These are phyloP conservation scores for Phlogophora meticulosa DNA, from an alignment of 2,888 invertebrate genomes.

Conservation along the genomic window DNA sequence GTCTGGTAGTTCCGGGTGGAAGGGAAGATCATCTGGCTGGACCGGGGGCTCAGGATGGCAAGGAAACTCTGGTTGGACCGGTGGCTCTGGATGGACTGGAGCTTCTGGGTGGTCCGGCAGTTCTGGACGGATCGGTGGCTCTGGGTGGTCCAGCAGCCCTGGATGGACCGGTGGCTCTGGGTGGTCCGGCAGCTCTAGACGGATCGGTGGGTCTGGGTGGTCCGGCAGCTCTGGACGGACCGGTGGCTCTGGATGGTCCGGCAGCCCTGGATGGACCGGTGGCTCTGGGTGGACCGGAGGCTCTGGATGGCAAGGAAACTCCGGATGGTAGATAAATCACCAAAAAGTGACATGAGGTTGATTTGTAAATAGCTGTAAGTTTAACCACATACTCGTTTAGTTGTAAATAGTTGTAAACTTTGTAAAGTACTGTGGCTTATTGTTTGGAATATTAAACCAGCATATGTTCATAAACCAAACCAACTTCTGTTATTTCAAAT, in stretches of 20 bases:
- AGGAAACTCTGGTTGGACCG: conserved; percentile 28
- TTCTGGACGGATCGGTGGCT: conserved; percentile 21
- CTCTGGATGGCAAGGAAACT: conserved; percentile 27
- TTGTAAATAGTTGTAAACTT: conserved; percentile 9
- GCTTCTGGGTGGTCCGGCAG: conserved; percentile 7
- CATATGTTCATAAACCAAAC: conserved; percentile 18
- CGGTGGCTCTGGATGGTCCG: conserved; percentile 15
- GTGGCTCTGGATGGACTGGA: conserved; percentile 34
- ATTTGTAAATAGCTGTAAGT: not conserved
- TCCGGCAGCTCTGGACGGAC: conserved; percentile 17
- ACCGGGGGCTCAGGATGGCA: conserved; percentile 12
- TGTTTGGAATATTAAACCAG: conserved; percentile 24
- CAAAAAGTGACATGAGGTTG: not conserved
- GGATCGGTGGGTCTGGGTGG: conserved; percentile 22
- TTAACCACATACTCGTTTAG: not conserved
- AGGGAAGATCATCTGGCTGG: conserved; percentile 12
- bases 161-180: conserved; percentile 17
- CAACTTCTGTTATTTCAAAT: conserved; percentile 2
- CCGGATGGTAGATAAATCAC: conserved; percentile 37
- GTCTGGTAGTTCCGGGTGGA: conserved; percentile 9
- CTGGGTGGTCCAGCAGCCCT: conserved; percentile 15
- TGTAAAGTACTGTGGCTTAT: conserved; percentile 6
- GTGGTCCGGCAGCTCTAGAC: conserved; percentile 27
- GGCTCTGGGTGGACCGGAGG: conserved; percentile 10
- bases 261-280: conserved; percentile 36